Conservation (phyloP, 1,140 invertebrate species). For the Drusus annulatus region DNA sequence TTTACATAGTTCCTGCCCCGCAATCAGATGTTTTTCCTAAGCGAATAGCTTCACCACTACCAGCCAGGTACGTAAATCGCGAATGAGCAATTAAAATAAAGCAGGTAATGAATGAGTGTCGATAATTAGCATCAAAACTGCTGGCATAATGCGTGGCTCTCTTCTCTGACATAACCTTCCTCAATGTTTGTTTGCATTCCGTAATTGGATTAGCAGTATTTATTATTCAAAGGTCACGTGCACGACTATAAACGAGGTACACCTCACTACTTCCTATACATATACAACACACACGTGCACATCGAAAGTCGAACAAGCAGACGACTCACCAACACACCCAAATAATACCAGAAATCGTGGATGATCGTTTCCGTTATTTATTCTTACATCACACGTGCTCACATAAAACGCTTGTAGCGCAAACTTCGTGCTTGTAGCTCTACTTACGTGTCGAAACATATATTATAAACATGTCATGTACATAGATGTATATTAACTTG, state of each 20-base stretch:
- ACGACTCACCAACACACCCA: no score
- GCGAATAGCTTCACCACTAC: no score
- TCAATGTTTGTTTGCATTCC: conserved; percentile 52
- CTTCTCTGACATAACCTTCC: conserved; percentile 44
- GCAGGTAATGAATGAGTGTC: no score
- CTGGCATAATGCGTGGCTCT: background rate
- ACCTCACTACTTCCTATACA: background rate
- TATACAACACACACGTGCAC: background rate
- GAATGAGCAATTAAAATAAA: no score
- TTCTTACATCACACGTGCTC: conserved; percentile 15
- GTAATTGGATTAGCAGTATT: conserved; percentile 54
- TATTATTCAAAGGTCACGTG: conserved; percentile 50
- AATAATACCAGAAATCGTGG: background rate
- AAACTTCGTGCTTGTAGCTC: background rate
- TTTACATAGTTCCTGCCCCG: no score
- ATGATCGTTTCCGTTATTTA: conserved; percentile 14
- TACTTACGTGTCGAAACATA: background rate
- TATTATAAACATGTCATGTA: background rate
- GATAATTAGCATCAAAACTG: background rate
- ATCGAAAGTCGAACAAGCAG: background rate
- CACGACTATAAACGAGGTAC: background rate
- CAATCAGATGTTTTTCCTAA: no score
- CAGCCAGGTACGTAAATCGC: no score
- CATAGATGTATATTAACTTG: background rate
- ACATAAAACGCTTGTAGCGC: background rate